These are phyloP conservation scores for Argyrosomus japonicus DNA, from an alignment of 2,113 vertebrate species.

Conservation along the genomic window DNA sequence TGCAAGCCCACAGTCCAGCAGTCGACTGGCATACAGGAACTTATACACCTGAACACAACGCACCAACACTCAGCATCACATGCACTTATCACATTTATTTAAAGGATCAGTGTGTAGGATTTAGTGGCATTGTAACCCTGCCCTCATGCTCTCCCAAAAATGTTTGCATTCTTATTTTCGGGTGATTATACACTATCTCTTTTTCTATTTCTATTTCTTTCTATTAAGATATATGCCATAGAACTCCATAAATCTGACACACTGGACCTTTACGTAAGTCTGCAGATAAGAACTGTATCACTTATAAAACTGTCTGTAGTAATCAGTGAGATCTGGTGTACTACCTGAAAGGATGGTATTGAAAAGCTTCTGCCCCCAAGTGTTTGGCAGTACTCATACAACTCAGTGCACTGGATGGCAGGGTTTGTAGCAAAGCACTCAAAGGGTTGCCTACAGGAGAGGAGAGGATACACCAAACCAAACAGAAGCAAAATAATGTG, in stretches of 20 bases:
- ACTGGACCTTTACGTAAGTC: neutral
- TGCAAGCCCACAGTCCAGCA: constrained; percentile 89
- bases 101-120: too few species aligned
- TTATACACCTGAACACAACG: constrained; percentile 88
- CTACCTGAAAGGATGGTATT: constrained; percentile 91
- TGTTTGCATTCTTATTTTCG: too few species aligned
- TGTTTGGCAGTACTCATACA: constrained; percentile 90
- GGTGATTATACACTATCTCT: too few species aligned
- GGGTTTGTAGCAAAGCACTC: constrained; percentile 85
- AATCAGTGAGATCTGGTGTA: neutral
- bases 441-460: constrained; percentile 84
- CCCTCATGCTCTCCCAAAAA: too few species aligned
- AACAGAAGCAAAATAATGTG: neutral
- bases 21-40: constrained; percentile 90
- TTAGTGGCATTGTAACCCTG: too few species aligned
- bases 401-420: constrained; percentile 89
- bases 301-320: neutral
- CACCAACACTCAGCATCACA: constrained; percentile 13
- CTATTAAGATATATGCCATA: too few species aligned
- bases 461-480: neutral
- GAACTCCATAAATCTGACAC: too few species aligned
- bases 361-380: constrained; percentile 82
- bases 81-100: too few species aligned
- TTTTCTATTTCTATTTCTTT: too few species aligned
- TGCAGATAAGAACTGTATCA: neutral